Conservation (phyloP, 2,797 vertebrate species). For the Ispidina lecontei region DNA sequence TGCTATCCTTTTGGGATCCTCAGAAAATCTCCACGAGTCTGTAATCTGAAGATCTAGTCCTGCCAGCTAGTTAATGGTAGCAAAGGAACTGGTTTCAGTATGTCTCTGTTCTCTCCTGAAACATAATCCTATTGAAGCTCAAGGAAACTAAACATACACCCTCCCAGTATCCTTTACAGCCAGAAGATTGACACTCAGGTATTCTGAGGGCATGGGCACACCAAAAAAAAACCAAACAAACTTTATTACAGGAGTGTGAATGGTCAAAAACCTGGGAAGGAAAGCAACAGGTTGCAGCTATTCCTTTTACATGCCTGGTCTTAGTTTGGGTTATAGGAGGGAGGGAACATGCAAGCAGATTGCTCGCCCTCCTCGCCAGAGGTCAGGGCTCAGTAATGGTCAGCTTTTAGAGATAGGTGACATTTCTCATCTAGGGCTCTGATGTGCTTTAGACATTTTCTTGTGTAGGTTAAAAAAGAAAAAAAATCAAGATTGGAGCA, state of each 20-base stretch:
- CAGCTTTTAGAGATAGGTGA: not conserved
- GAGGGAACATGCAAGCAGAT: not conserved
- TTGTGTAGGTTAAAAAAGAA: not conserved
- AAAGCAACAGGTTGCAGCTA: not conserved
- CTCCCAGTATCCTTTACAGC: not conserved
- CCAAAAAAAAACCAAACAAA: too few relatives aligned
- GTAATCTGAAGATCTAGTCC: not conserved
- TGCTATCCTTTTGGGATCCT: not conserved
- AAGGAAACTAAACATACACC: not conserved
- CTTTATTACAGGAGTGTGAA: not conserved
- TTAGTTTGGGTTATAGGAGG: not conserved
- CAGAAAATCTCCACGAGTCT: not conserved
- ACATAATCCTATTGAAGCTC: not conserved
- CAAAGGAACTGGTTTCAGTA: not conserved
- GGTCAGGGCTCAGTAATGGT: not conserved
- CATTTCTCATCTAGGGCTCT: not conserved
- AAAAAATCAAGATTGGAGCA: not conserved
- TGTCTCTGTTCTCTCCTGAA: not conserved
- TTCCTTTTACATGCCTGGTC: not conserved
- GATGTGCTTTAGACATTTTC: not conserved
- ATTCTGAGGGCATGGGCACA: not conserved
- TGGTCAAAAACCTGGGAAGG: not conserved
- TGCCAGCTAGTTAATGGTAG: not conserved
- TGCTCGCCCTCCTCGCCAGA: not conserved
- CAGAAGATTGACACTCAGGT: not conserved